phyloP scores from a whole-genome alignment of 2,888 invertebrate species.

The Drosophila silvestris region DNA sequence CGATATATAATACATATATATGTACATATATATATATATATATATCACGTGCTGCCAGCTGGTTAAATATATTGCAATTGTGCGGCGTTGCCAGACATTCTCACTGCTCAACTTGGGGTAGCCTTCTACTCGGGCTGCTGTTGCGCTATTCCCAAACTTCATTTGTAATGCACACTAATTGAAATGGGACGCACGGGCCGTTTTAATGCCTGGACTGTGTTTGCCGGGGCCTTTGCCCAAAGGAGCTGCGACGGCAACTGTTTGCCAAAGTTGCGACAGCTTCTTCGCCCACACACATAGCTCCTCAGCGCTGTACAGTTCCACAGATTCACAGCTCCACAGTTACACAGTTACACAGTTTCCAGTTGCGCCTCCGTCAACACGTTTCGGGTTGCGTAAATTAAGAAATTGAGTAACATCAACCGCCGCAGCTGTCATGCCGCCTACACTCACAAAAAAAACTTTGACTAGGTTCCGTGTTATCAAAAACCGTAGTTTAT shows the following conservation, averaged over 20 bases:
- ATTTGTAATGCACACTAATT: slow-evolving; percentile 80
- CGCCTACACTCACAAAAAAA: neutral
- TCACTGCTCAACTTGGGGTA: slow-evolving; percentile 41
- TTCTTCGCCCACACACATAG: slow-evolving; percentile 5
- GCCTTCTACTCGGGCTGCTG: slow-evolving; percentile 1
- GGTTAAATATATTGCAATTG: slow-evolving; percentile 40
- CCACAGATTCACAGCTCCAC: slow-evolving; percentile 2
- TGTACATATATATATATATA: neutral
- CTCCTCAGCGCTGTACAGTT: neutral
- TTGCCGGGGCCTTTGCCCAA: slow-evolving; percentile 35
- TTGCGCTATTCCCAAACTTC: slow-evolving; percentile 76
- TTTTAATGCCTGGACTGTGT: slow-evolving; percentile 72
- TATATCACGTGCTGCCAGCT: slow-evolving; percentile 35
- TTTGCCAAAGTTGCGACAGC: slow-evolving; percentile 34
- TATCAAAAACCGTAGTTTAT: neutral
- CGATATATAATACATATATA: neutral
- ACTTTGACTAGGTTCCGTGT: neutral
- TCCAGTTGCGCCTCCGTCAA: slow-evolving; percentile 52
- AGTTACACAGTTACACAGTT: slow-evolving; percentile 26
- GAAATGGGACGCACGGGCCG: slow-evolving; percentile 77
- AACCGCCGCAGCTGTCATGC: neutral
- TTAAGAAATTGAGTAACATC: slow-evolving; percentile 75
- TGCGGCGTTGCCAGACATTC: slow-evolving; percentile 49
- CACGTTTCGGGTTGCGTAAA: slow-evolving; percentile 75
- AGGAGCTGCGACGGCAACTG: slow-evolving; percentile 33